These are phyloP conservation scores for Tachyglossus aculeatus DNA, from an alignment of 2,797 vertebrate species.

Conservation along the genomic window DNA sequence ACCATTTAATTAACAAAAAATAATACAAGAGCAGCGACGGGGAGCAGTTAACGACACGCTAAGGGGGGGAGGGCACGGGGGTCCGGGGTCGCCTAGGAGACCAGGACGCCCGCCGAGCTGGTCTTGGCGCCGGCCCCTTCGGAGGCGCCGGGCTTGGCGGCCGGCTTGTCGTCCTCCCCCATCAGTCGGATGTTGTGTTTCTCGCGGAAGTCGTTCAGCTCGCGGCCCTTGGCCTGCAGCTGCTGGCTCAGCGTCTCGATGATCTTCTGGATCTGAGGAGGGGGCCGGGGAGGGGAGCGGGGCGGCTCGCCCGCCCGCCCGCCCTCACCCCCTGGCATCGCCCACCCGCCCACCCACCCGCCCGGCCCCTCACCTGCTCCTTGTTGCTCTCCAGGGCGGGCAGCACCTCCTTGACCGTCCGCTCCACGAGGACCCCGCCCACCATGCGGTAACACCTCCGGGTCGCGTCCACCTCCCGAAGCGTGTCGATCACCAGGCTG, in stretches of 20 bases:
- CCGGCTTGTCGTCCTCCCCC: constrained; percentile 82
- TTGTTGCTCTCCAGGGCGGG: constrained; percentile 90
- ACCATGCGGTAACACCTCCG: constrained; percentile 92
- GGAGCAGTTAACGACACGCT: constrained; percentile 33
- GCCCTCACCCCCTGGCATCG: neutral
- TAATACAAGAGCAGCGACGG: constrained; percentile 50
- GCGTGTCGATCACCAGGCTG: constrained; percentile 90
- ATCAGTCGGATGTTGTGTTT: constrained; percentile 93
- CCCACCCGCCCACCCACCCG: too few species aligned
- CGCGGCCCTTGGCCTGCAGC: constrained; percentile 90
- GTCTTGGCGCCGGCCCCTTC: constrained; percentile 78
- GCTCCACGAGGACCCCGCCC: constrained; percentile 90
- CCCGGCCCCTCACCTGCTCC: constrained; percentile 82
- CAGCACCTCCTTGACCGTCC: constrained; percentile 93
- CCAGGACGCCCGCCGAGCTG: constrained; percentile 84
- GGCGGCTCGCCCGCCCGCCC: neutral
- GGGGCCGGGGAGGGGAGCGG: neutral
- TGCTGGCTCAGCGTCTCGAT: constrained; percentile 84
- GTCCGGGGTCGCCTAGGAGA: constrained; percentile 77
- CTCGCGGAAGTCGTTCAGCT: constrained; percentile 92
- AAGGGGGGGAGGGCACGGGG: neutral
- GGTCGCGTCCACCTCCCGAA: constrained; percentile 88
- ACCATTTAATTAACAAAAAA: constrained; percentile 73
- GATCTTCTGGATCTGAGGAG: constrained; percentile 86
- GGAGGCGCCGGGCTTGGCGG: constrained; percentile 63